A percentile compares a stretch with the other conserved stretches of the same genome.
Evolutionary conservation across 2,888 invertebrate genomes (phyloP).

Genomic region (Geophilus truncorum): DNA sequence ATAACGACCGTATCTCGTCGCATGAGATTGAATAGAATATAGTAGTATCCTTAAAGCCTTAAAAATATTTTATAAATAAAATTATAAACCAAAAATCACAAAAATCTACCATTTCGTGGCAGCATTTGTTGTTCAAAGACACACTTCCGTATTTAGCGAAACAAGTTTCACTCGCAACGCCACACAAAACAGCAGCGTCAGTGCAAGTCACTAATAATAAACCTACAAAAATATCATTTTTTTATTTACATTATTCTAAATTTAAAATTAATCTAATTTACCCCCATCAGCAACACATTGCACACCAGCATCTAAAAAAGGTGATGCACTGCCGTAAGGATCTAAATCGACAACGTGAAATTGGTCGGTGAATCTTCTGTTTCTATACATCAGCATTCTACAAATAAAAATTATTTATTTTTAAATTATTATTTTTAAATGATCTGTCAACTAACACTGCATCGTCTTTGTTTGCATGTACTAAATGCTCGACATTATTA

Average conservation of each 20-base stretch:
- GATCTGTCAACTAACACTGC: constrained; percentile 64
- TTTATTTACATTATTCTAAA: not conserved
- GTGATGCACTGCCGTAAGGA: constrained; percentile 92
- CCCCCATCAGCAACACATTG: constrained; percentile 51
- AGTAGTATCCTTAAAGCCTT: constrained; percentile 88
- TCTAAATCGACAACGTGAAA: constrained; percentile 93
- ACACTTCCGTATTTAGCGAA: constrained; percentile 87
- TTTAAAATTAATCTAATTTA: constrained; percentile 27
- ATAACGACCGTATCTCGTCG: constrained; percentile 86
- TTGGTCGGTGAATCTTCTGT: constrained; percentile 59
- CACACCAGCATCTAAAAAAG: constrained; percentile 84
- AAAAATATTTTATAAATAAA: constrained; percentile 38
- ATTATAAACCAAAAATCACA: constrained; percentile 40
- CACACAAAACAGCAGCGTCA: constrained; percentile 84
- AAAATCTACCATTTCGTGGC: constrained; percentile 82
- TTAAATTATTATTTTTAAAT: not conserved
- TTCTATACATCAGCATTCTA: constrained; percentile 79
- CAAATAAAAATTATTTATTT: not conserved
- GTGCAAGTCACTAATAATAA: constrained; percentile 92
- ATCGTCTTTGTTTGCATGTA: constrained; percentile 74
- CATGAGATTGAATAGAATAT: constrained; percentile 83
- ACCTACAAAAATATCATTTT: no score
- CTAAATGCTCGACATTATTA: constrained; percentile 68
- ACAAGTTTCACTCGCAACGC: constrained; percentile 92
- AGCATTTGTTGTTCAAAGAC: constrained; percentile 75